Percentiles rank a stretch among this genome's conserved stretches.
Conservation (phyloP, 2,888 invertebrate genomes). For the Trichogramma evanescens region DNA sequence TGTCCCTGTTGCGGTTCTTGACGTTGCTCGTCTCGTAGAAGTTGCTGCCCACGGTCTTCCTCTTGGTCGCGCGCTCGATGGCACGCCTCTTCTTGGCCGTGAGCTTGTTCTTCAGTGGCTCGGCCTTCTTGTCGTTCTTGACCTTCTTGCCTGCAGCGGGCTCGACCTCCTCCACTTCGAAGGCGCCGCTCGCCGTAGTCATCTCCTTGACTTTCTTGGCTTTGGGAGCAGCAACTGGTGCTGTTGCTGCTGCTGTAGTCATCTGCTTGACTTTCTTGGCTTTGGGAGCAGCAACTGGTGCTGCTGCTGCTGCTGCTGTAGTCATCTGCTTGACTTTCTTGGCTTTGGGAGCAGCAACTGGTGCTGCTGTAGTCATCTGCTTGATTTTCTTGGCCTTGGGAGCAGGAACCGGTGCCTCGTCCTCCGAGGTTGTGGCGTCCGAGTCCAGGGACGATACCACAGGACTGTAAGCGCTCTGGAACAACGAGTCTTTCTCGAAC, state of each 20-base stretch:
- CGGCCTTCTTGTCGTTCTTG: constrained; percentile 25
- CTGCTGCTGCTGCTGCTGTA: too few species aligned
- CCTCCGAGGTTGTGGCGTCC: constrained; percentile 46
- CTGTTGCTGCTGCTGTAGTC: too few species aligned
- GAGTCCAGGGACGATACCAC: constrained; percentile 46
- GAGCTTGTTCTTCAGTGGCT: constrained; percentile 49
- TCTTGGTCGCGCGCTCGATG: constrained; percentile 64
- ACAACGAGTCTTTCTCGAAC: constrained; percentile 44
- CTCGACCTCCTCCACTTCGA: constrained; percentile 46
- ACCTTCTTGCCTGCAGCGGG: constrained; percentile 33
- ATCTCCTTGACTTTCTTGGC: constrained; percentile 40
- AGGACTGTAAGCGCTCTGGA: constrained; percentile 38
- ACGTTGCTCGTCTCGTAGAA: constrained; percentile 86
- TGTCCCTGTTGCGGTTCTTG: constrained; percentile 75
- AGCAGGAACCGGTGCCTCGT: constrained; percentile 28
- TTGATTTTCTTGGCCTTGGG: too few species aligned
- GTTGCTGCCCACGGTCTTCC: constrained; percentile 79
- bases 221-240: constrained; percentile 51
- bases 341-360: constrained; percentile 26
- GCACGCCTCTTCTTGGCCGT: constrained; percentile 74
- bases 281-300: constrained; percentile 26
- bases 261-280: too few species aligned
- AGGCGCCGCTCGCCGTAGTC: constrained; percentile 46
- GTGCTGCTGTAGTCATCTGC: not conserved
- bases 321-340: too few species aligned